phyloP scores from a whole-genome alignment of 1,140 invertebrate genomes.

The Brachionus asplanchnoidis region DNA sequence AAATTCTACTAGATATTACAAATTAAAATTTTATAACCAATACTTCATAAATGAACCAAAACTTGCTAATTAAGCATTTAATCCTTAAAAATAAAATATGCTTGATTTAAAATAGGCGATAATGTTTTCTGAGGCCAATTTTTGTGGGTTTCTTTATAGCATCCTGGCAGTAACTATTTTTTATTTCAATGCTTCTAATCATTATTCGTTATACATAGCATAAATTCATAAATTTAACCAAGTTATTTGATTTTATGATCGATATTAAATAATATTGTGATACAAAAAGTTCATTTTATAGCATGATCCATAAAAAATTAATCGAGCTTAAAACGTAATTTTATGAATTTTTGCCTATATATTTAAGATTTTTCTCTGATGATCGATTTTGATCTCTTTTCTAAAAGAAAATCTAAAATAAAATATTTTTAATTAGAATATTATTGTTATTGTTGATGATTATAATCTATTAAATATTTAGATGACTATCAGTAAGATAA shows the following conservation, averaged over 20 bases:
- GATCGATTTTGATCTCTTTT: background rate
- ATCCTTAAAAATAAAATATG: background rate
- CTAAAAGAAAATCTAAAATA: background rate
- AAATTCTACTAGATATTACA: background rate
- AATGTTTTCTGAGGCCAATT: background rate
- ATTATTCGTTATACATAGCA: background rate
- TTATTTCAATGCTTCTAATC: background rate
- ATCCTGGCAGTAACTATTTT: background rate
- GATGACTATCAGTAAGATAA: too few species aligned
- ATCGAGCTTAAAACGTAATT: background rate
- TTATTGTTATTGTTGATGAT: too few species aligned
- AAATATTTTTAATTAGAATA: background rate
- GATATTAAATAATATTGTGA: background rate
- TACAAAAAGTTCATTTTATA: background rate
- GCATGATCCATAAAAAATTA: background rate
- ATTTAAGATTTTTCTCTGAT: background rate
- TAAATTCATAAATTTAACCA: background rate
- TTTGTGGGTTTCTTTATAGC: background rate
- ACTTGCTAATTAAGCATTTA: background rate
- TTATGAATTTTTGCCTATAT: background rate
- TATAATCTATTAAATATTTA: background rate
- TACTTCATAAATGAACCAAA: background rate
- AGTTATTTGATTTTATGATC: background rate
- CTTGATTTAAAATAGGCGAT: background rate
- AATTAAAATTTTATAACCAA: background rate